phyloP scores from a whole-genome alignment of 2,113 vertebrate genomes.

The Zeus faber region DNA sequence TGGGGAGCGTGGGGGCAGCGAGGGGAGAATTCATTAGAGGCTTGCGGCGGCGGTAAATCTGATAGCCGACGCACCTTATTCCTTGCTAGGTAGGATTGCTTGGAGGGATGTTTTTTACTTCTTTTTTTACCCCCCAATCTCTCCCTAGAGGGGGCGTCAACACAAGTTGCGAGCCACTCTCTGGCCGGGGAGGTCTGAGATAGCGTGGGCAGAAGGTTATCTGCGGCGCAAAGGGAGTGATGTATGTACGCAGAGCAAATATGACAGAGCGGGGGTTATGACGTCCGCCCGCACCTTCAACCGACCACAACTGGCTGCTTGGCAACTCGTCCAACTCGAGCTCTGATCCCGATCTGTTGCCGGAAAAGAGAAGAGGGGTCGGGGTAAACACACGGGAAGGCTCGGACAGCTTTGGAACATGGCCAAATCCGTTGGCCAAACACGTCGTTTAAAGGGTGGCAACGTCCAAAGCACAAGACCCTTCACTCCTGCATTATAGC shows the following conservation, averaged over 20 bases:
- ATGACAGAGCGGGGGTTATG: slow-evolving; percentile 9
- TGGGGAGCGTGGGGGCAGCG: too few species aligned
- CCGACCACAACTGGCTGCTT: slow-evolving; percentile 1
- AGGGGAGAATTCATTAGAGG: slow-evolving; percentile 62
- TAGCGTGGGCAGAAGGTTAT: slow-evolving; percentile 58
- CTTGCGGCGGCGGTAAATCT: slow-evolving; percentile 44
- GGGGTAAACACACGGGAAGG: too few species aligned
- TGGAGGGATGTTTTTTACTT: slow-evolving; percentile 27
- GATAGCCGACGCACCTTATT: slow-evolving; percentile 42
- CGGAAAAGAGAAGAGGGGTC: too few species aligned
- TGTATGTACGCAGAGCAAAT: slow-evolving; percentile 39
- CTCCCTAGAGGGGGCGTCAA: slow-evolving; percentile 47
- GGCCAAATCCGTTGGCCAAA: too few species aligned
- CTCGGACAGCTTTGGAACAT: too few species aligned
- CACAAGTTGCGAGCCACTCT: slow-evolving; percentile 26
- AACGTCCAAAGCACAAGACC: too few species aligned
- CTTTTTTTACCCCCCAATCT: slow-evolving; percentile 33
- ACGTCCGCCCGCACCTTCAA: neutral
- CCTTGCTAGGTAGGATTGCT: slow-evolving; percentile 51
- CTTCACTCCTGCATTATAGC: too few species aligned
- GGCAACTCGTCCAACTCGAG: too few species aligned
- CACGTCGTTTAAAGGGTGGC: too few species aligned
- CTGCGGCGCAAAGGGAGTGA: slow-evolving; percentile 32
- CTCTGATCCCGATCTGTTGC: too few species aligned
- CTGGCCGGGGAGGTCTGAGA: too few species aligned